These are phyloP conservation scores for Napeogenes inachia DNA, from an alignment of 2,888 invertebrate species.

Conservation along the genomic window DNA sequence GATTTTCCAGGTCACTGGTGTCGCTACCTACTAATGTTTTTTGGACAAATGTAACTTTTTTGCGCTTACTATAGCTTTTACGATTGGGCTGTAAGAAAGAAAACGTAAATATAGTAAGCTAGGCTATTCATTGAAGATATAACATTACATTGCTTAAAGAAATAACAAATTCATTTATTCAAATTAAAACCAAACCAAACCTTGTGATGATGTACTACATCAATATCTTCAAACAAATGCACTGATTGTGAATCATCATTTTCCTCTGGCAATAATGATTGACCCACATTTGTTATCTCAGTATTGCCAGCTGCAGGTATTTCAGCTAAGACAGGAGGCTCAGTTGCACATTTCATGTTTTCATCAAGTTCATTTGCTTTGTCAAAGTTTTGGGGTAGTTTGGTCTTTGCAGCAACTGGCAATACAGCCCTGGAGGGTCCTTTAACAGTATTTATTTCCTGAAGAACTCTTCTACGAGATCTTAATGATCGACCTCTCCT, in stretches of 20 bases:
- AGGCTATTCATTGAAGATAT: neutral
- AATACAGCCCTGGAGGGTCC: slow-evolving; percentile 50
- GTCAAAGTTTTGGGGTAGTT: slow-evolving; percentile 43
- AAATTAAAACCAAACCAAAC: slow-evolving; percentile 35
- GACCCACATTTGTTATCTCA: slow-evolving; percentile 38
- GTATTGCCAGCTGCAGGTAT: slow-evolving; percentile 29
- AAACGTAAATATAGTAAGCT: neutral
- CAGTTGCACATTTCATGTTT: slow-evolving; percentile 49
- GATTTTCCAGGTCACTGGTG: slow-evolving; percentile 23
- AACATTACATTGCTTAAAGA: no score
- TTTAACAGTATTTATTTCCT: slow-evolving; percentile 51
- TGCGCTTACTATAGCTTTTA: slow-evolving; percentile 65
- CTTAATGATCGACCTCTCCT: slow-evolving; percentile 42
- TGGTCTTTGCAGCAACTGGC: slow-evolving; percentile 49
- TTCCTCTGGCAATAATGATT: slow-evolving; percentile 31
- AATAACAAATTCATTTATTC: no score
- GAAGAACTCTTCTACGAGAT: slow-evolving; percentile 47
- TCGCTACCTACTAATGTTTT: slow-evolving; percentile 45
- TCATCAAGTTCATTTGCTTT: slow-evolving; percentile 51
- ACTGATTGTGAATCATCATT: slow-evolving; percentile 57
- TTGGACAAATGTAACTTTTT: slow-evolving; percentile 55
- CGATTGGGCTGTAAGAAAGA: slow-evolving; percentile 50
- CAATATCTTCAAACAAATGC: slow-evolving; percentile 70
- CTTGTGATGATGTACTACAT: slow-evolving; percentile 63
- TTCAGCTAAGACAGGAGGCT: slow-evolving; percentile 50